Evolutionary conservation across 2,113 vertebrate genomes (phyloP).

Genomic region (Pristiophorus japonicus): DNA sequence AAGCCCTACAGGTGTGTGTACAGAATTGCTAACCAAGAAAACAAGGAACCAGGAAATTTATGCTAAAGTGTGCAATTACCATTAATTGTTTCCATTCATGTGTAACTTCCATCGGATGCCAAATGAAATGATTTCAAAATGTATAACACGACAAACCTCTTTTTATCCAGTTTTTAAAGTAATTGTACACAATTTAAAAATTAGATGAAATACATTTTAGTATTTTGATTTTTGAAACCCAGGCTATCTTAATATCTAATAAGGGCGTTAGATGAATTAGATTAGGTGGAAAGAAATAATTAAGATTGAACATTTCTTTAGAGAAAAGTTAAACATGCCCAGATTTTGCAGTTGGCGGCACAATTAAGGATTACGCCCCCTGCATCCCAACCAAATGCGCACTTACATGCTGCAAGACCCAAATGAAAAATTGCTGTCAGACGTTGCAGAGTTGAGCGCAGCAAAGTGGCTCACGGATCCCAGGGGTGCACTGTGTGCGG

Average conservation of each 20-base stretch:
- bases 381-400: no score
- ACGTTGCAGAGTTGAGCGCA: no score
- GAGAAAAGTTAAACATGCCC: background rate
- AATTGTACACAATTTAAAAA: background rate
- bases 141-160: background rate
- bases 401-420: no score
- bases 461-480: no score
- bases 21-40: conserved; percentile 22
- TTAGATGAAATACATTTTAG: background rate
- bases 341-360: no score
- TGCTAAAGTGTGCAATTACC: conserved; percentile 23
- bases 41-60: conserved; percentile 17
- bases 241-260: background rate
- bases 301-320: background rate
- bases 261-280: background rate
- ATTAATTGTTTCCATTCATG: conserved; percentile 22
- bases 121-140: conserved; percentile 15
- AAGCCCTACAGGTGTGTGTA: background rate
- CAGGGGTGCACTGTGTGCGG: no score
- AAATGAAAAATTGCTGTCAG: no score
- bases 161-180: background rate
- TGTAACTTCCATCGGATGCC: background rate
- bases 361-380: no score
- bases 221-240: background rate
- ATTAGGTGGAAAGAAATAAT: background rate